Conservation (phyloP, 2,113 vertebrate genomes). For the Chrysochloris asiatica region DNA sequence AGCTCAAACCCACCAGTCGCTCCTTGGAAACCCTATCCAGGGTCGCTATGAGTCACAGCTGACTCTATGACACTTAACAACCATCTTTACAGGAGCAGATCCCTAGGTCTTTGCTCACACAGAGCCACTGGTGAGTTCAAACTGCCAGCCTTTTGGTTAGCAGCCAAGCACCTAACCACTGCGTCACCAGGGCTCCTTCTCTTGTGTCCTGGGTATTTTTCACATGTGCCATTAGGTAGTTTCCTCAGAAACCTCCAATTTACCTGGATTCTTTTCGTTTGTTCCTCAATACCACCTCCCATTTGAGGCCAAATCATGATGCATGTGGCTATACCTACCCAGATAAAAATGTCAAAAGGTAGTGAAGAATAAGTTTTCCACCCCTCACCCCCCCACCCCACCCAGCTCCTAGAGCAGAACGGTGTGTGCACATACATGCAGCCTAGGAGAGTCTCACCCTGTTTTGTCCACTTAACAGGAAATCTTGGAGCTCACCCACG, state of each 20-base stretch:
- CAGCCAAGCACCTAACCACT: too few species aligned
- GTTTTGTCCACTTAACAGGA: not conserved
- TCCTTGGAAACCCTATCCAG: too few species aligned
- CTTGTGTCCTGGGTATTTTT: too few species aligned
- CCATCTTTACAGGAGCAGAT: too few species aligned
- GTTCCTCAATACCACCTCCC: slow-evolving; percentile 16
- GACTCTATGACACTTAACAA: too few species aligned
- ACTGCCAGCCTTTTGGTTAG: too few species aligned
- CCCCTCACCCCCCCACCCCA: not conserved
- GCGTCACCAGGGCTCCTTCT: not conserved
- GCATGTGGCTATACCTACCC: not conserved
- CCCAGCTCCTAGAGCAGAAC: not conserved
- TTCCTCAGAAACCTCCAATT: not conserved
- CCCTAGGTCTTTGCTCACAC: too few species aligned
- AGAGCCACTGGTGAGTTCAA: too few species aligned
- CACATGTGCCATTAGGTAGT: not conserved
- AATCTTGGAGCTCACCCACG: not conserved
- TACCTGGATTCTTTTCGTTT: not conserved
- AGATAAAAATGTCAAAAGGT: not conserved
- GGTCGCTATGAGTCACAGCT: too few species aligned
- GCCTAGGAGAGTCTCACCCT: not conserved
- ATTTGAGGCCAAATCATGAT: not conserved
- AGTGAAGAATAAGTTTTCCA: not conserved
- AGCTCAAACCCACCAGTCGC: too few species aligned
- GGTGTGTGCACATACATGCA: not conserved